Percentiles rank a stretch among this genome's conserved stretches.
These are phyloP conservation scores for Percopsis omiscomaycus DNA, from an alignment of 2,797 vertebrate species.

Conservation along the genomic window DNA sequence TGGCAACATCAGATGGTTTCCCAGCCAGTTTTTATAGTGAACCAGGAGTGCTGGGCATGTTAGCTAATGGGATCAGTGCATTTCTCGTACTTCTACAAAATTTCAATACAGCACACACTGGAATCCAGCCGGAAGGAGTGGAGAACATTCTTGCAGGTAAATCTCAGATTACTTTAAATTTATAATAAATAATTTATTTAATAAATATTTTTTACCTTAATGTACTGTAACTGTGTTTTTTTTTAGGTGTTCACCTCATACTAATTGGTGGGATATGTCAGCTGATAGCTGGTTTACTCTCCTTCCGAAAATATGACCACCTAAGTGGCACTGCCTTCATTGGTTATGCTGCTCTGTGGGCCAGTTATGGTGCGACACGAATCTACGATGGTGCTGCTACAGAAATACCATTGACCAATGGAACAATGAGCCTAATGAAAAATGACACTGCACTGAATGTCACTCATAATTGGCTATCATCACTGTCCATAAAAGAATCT, in stretches of 20 bases:
- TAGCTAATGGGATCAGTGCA: constrained; percentile 86
- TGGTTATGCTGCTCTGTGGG: constrained; percentile 88
- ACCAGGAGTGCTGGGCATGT: constrained; percentile 83
- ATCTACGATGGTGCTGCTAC: constrained; percentile 72
- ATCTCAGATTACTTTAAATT: constrained; percentile 2
- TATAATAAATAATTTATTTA: background rate
- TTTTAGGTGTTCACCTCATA: constrained; percentile 85
- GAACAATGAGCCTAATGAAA: constrained; percentile 19
- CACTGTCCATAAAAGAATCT: constrained; percentile 65
- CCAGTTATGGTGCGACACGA: constrained; percentile 83
- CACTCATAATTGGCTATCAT: constrained; percentile 14
- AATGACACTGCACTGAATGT: constrained; percentile 33
- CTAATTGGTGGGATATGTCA: constrained; percentile 86
- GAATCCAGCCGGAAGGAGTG: constrained; percentile 63
- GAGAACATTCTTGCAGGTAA: constrained; percentile 86
- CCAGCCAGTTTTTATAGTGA: constrained; percentile 89
- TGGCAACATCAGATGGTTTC: constrained; percentile 76
- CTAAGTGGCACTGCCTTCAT: constrained; percentile 84
- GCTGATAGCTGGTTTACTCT: constrained; percentile 84
- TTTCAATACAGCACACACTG: constrained; percentile 71
- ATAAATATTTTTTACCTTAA: background rate
- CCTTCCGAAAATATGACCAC: constrained; percentile 89
- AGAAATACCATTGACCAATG: constrained; percentile 15
- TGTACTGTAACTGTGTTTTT: background rate
- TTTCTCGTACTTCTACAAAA: constrained; percentile 87